These are phyloP conservation scores for Lasioglossum zephyrum DNA, from an alignment of 2,888 invertebrate genomes.

Conservation along the genomic window DNA sequence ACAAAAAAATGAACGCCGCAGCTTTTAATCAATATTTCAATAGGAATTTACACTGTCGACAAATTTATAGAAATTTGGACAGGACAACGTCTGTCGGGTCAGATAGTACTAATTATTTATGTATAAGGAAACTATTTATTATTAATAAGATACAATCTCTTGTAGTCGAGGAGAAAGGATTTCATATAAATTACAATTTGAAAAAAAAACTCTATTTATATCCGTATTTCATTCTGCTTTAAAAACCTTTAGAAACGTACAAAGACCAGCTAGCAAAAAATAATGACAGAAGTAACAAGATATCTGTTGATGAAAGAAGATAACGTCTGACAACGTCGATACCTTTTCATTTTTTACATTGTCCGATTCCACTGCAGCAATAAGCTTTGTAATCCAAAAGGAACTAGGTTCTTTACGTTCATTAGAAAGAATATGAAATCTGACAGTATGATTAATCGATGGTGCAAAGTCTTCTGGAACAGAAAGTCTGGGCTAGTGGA, in stretches of 20 bases:
- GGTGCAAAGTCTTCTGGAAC: neutral
- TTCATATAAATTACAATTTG: neutral
- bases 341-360: neutral
- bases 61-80: too few relatives aligned
- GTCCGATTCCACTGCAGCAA: neutral
- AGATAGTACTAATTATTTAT: too few relatives aligned
- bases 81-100: too few relatives aligned
- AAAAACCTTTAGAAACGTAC: neutral
- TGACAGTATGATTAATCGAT: conserved; percentile 14
- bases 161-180: neutral
- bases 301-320: neutral
- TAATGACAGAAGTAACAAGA: neutral
- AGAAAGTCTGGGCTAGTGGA: neutral
- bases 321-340: neutral
- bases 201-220: neutral
- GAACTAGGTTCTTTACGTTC: neutral
- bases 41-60: too few relatives aligned
- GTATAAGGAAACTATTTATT: neutral
- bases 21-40: too few relatives aligned
- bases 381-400: neutral
- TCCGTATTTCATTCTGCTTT: neutral
- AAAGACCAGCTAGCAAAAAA: neutral
- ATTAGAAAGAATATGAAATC: neutral
- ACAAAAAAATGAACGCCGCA: too few relatives aligned
- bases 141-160: neutral